These are phyloP conservation scores for Rhagoletis zephyria DNA, from an alignment of 1,140 invertebrate genomes.

Conservation along the genomic window DNA sequence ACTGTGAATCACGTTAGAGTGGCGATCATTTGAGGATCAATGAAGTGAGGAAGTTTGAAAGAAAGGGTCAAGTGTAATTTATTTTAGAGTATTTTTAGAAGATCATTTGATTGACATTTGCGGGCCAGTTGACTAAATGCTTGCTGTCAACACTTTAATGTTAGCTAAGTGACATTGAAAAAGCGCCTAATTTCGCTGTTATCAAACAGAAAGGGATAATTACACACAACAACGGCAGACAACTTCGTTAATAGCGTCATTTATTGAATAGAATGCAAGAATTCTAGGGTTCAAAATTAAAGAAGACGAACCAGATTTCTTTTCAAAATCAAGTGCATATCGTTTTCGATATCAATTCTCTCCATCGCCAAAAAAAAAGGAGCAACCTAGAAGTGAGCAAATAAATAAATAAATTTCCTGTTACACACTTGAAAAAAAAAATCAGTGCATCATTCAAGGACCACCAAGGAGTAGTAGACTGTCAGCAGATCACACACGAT, in stretches of 20 bases:
- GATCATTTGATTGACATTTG: neutral
- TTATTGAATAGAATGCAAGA: no score
- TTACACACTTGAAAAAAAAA: slow-evolving; percentile 9
- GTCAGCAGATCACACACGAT: neutral
- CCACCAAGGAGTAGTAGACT: neutral
- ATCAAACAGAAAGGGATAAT: neutral
- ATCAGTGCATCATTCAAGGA: slow-evolving; percentile 34
- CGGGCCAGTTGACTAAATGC: slow-evolving; percentile 23
- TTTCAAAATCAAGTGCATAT: no score
- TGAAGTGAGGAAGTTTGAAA: neutral
- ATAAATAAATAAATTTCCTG: neutral
- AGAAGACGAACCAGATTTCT: no score
- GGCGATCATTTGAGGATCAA: neutral
- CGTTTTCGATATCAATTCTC: no score
- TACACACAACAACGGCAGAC: neutral
- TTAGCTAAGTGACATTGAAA: slow-evolving; percentile 13
- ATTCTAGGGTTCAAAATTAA: no score
- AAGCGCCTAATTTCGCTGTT: neutral
- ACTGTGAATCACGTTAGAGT: slow-evolving; percentile 6
- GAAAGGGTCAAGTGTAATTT: neutral
- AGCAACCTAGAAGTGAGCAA: neutral
- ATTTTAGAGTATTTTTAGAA: neutral
- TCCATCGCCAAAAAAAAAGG: neutral
- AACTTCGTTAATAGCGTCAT: no score
- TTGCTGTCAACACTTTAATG: slow-evolving; percentile 32